Evolutionary conservation across 1,140 invertebrate genomes (phyloP).

Genomic region (Bombus picipes): DNA sequence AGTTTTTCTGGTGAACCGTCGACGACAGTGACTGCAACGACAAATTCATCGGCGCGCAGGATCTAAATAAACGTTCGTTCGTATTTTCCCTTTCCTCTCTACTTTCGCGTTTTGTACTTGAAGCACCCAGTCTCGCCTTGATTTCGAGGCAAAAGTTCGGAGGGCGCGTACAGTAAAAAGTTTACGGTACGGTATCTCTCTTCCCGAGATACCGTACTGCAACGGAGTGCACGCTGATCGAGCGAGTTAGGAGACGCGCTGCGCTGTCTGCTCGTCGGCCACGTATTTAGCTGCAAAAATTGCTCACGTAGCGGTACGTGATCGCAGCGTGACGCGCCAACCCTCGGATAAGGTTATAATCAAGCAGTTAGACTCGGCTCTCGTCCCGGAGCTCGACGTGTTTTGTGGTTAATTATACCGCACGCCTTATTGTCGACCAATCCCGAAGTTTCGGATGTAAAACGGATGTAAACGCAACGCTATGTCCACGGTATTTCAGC

Average conservation of each 20-base stretch:
- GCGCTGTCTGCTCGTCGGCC: constrained; percentile 27
- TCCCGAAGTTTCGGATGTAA: constrained; percentile 1
- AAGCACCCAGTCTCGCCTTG: not conserved
- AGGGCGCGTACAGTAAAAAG: constrained; percentile 42
- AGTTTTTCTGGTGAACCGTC: not conserved
- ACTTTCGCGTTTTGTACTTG: not conserved
- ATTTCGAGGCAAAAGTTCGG: constrained; percentile 28
- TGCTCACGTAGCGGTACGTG: constrained; percentile 35
- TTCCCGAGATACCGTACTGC: not conserved
- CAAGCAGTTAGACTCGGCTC: constrained; percentile 41
- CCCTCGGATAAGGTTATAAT: constrained; percentile 44
- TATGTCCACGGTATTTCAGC: too few species aligned
- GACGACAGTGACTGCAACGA: not conserved
- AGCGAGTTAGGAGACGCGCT: constrained; percentile 27
- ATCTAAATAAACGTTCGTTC: not conserved
- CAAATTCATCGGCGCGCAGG: not conserved
- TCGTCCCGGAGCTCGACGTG: not conserved
- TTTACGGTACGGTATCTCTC: constrained; percentile 53
- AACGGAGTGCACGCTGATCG: constrained; percentile 36
- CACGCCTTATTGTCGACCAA: constrained; percentile 24
- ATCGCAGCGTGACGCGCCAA: constrained; percentile 7
- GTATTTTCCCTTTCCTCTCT: not conserved
- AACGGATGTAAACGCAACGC: not conserved
- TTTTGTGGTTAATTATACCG: constrained; percentile 43
- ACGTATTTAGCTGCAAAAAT: constrained; percentile 55